phyloP scores from a whole-genome alignment of 1,140 invertebrate genomes.

The Ips typographus region DNA sequence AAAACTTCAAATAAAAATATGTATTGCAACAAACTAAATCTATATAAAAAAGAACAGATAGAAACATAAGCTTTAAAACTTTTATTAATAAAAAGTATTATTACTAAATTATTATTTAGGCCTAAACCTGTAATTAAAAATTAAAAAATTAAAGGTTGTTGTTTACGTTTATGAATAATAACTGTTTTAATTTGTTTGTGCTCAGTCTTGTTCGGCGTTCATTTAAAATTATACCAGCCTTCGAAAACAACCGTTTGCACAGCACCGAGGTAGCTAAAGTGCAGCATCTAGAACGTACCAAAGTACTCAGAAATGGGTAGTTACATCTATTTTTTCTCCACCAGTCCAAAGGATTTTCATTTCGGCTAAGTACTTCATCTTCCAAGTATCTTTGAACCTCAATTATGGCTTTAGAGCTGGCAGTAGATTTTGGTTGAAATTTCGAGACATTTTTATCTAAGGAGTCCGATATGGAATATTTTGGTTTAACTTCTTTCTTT shows the following conservation, averaged over 20 bases:
- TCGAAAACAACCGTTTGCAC: conserved; percentile 31
- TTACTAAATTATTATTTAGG: too few relatives aligned
- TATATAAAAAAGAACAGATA: too few relatives aligned
- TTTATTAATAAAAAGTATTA: too few relatives aligned
- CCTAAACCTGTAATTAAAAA: too few relatives aligned
- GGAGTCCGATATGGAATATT: conserved; percentile 7
- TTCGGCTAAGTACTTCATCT: conserved; percentile 16
- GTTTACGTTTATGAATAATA: conserved; percentile 21
- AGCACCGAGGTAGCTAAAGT: conserved; percentile 31
- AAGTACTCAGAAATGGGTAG: conserved; percentile 14
- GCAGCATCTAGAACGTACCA: conserved; percentile 17
- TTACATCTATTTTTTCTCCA: conserved; percentile 27
- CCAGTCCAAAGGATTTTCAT: conserved; percentile 21
- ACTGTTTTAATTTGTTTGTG: conserved; percentile 16
- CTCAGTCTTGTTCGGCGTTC: conserved; percentile 21
- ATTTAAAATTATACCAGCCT: conserved; percentile 23
- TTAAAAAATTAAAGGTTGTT: too few relatives aligned
- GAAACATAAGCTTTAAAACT: too few relatives aligned
- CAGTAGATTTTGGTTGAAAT: conserved; percentile 6
- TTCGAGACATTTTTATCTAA: conserved; percentile 10
- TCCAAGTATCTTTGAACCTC: conserved; percentile 26
- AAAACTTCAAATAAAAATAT: too few relatives aligned
- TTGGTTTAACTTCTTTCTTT: background rate
- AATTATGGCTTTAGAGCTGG: conserved; percentile 18
- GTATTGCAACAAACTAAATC: too few relatives aligned